Conservation (phyloP, 2,888 invertebrate genomes). For the Ennomos erosarius region DNA sequence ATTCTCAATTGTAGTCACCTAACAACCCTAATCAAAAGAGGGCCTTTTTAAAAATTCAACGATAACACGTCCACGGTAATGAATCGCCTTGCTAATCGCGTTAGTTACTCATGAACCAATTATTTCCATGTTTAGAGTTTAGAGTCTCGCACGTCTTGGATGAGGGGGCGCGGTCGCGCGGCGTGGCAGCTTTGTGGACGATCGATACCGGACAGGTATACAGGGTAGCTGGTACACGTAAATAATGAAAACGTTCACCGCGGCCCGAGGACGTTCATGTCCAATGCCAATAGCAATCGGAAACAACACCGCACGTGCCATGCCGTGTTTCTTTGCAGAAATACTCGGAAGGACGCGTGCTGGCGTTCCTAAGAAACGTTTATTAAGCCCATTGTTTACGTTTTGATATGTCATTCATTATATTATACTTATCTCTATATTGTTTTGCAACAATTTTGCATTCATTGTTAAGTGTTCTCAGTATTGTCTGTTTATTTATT, state of each 20-base stretch:
- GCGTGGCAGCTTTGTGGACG: constrained; percentile 34
- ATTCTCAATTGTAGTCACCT: neutral
- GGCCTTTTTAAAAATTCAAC: constrained; percentile 28
- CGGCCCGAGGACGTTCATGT: constrained; percentile 48
- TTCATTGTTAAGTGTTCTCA: neutral
- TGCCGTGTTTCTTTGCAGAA: constrained; percentile 43
- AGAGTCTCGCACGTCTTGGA: constrained; percentile 55
- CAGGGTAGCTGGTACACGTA: constrained; percentile 55
- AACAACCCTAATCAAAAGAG: constrained; percentile 21
- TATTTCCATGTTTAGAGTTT: constrained; percentile 68
- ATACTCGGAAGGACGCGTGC: constrained; percentile 34
- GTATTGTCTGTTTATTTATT: neutral
- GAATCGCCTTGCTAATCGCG: constrained; percentile 49
- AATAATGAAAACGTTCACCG: constrained; percentile 74
- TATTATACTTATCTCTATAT: too few species aligned
- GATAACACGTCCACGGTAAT: constrained; percentile 37
- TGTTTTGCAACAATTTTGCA: too few species aligned
- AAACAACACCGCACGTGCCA: constrained; percentile 40
- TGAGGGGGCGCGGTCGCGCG: constrained; percentile 46
- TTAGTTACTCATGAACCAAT: constrained; percentile 61
- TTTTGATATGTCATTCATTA: neutral
- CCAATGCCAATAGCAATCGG: constrained; percentile 57
- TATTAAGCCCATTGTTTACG: constrained; percentile 13
- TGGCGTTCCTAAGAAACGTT: constrained; percentile 37
- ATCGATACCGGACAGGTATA: constrained; percentile 61